Evolutionary conservation across 2,113 vertebrate genomes (phyloP).

Genomic region (Nematolebias whitei): DNA sequence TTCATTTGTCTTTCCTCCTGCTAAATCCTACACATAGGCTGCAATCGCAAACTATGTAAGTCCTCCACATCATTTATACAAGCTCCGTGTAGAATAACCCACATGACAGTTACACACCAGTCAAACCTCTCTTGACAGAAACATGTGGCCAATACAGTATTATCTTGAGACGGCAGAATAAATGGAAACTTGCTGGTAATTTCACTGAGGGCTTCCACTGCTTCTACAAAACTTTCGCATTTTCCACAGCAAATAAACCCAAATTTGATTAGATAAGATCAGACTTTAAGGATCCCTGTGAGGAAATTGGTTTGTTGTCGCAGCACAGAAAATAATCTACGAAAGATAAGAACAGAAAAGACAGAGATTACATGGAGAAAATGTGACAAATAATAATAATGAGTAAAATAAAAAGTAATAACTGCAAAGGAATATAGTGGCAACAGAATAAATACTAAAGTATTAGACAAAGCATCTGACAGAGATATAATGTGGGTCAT

Average conservation of each 20-base stretch:
- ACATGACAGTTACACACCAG: conserved; percentile 71
- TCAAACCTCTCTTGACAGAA: conserved; percentile 50
- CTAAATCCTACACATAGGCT: conserved; percentile 44
- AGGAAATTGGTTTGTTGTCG: conserved; percentile 65
- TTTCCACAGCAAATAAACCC: conserved; percentile 71
- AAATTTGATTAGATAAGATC: conserved; percentile 70
- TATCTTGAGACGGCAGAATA: conserved; percentile 59
- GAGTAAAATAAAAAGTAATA: conserved; percentile 35
- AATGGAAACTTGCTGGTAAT: conserved; percentile 68
- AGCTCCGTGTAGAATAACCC: conserved; percentile 63
- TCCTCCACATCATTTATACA: conserved; percentile 69
- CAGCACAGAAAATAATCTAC: conserved; percentile 45
- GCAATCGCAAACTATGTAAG: conserved; percentile 61
- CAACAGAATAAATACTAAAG: conserved; percentile 12
- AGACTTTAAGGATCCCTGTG: conserved; percentile 65
- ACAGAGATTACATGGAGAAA: conserved; percentile 54
- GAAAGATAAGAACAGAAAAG: conserved; percentile 59
- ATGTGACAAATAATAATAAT: conserved; percentile 44
- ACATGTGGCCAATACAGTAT: conserved; percentile 62
- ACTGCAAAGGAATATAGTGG: conserved; percentile 30
- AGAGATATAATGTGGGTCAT: conserved; percentile 32
- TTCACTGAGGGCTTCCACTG: conserved; percentile 32
- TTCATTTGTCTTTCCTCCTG: conserved; percentile 43
- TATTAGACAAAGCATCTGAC: not conserved
- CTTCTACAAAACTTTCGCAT: conserved; percentile 57